Evolutionary conservation across 2,113 vertebrate genomes (phyloP).

Genomic region (Phyllopteryx taeniolatus): DNA sequence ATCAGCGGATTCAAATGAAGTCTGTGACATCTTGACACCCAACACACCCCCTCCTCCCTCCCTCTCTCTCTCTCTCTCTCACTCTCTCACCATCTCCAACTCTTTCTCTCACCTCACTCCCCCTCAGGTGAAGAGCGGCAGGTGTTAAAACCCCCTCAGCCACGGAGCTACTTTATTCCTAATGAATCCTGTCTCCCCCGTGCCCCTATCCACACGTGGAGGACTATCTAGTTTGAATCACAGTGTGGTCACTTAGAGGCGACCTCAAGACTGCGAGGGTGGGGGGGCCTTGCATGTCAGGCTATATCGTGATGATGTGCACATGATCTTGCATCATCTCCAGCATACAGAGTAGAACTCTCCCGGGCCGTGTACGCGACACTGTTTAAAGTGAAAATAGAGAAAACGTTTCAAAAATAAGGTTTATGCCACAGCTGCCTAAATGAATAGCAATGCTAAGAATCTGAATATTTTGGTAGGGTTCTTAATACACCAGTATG

Average conservation of each 20-base stretch:
- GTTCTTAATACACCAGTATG: too few species aligned
- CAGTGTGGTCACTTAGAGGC: slow-evolving; percentile 80
- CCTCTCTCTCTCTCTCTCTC: slow-evolving; percentile 3
- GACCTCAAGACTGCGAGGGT: slow-evolving; percentile 30
- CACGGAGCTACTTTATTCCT: slow-evolving; percentile 64
- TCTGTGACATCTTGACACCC: slow-evolving; percentile 59
- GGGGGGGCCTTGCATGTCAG: neutral
- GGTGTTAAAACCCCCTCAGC: slow-evolving; percentile 77
- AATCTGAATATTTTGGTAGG: too few species aligned
- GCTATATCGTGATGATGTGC: neutral
- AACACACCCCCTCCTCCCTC: neutral
- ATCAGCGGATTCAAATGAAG: slow-evolving; percentile 64
- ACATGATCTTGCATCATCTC: neutral
- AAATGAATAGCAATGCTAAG: too few species aligned
- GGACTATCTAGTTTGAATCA: slow-evolving; percentile 64
- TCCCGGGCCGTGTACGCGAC: too few species aligned
- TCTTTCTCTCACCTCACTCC: slow-evolving; percentile 9
- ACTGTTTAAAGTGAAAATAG: slow-evolving; percentile 25
- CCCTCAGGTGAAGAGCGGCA: slow-evolving; percentile 74
- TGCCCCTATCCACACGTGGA: slow-evolving; percentile 51
- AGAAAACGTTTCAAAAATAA: neutral
- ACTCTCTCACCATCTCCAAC: slow-evolving; percentile 1
- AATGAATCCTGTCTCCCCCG: slow-evolving; percentile 61
- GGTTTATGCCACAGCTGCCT: too few species aligned
- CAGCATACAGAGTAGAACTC: neutral